Evolutionary conservation across 2,797 vertebrate genomes (phyloP).

Genomic region (Otolemur crassicaudatus): DNA sequence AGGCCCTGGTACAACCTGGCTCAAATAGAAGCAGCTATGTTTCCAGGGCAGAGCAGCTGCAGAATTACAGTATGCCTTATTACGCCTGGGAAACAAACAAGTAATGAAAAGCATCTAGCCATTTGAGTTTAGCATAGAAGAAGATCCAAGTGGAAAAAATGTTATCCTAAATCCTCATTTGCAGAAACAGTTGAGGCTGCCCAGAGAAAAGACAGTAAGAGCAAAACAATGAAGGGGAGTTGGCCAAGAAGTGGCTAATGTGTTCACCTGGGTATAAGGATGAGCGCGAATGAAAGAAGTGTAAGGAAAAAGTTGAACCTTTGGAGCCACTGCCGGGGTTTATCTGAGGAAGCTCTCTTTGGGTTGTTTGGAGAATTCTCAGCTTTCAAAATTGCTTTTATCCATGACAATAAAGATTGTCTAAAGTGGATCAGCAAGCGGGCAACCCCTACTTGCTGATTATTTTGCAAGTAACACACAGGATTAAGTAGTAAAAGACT

Average conservation of each 20-base stretch:
- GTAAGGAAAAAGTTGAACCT: background rate
- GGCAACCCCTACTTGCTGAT: background rate
- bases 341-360: background rate
- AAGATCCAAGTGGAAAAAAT: background rate
- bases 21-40: background rate
- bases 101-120: background rate
- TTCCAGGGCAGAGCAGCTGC: background rate
- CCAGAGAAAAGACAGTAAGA: background rate
- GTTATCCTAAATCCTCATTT: background rate
- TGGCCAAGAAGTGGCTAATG: background rate
- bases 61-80: background rate
- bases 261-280: background rate
- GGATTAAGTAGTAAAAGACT: background rate
- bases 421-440: background rate
- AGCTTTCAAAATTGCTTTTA: background rate
- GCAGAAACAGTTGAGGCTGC: conserved; percentile 7
- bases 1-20: background rate
- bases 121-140: background rate
- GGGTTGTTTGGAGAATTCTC: background rate
- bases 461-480: background rate
- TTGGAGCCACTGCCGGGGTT: background rate
- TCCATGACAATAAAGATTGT: background rate
- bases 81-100: background rate
- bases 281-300: background rate
- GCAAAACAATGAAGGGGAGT: background rate